Evolutionary conservation across 2,888 invertebrate species (phyloP).

Genomic region (Onthophagus sagittarius): DNA sequence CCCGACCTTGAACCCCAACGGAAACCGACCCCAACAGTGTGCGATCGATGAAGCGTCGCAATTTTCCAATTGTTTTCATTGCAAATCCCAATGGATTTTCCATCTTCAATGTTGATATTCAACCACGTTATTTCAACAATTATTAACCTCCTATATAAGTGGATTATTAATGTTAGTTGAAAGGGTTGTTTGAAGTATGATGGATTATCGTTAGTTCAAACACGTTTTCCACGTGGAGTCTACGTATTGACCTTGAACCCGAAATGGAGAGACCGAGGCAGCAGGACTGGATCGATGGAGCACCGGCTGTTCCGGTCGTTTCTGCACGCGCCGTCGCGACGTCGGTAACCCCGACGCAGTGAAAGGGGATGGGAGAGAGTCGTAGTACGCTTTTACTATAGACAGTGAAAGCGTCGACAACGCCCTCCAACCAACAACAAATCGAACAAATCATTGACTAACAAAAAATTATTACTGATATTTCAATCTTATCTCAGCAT

Average conservation of each 20-base stretch:
- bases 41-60: constrained; percentile 14
- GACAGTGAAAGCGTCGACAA: background rate
- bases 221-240: background rate
- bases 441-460: background rate
- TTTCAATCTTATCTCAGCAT: no score
- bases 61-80: background rate
- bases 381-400: constrained; percentile 1
- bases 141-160: background rate
- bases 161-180: background rate
- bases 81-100: background rate
- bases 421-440: background rate
- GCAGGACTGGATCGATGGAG: constrained; percentile 13
- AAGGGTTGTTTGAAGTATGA: no score
- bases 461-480: no score
- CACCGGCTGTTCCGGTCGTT: constrained; percentile 14
- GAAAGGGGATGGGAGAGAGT: constrained; percentile 2
- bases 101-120: background rate
- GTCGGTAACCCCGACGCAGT: constrained; percentile 1
- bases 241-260: constrained; percentile 5
- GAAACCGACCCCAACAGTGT: background rate
- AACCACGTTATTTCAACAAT: background rate
- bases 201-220: no score
- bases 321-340: constrained; percentile 11
- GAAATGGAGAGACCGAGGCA: background rate
- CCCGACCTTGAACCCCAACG: constrained; percentile 1